Evolutionary conservation across 2,113 vertebrate species (phyloP), one percentile per base, ranked within the genome.

Genomic region (Colinus virginianus): DNA sequence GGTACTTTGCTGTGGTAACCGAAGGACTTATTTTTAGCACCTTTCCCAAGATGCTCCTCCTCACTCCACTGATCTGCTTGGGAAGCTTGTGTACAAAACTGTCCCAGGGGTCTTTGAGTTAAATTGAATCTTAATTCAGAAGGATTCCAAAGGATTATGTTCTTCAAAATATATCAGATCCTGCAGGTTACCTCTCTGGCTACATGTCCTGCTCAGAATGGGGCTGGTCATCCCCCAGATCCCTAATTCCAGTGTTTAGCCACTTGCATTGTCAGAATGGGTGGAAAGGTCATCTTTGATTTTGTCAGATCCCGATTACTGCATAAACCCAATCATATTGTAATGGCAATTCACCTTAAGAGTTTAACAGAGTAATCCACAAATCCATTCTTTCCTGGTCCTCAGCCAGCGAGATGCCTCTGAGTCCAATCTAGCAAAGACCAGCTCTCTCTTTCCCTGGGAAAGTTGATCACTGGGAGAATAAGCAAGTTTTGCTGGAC

Each of bases 1-100:
- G 85, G 81, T 90, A 34, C 81, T 97, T 96, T 96, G 94, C 97
- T 87, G 92, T 96, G 97, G 97, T 95, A 96, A 97, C 96, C 84
- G 6, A 63, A 63, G 70, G 68, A 56, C 14, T 84, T 97, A 94
- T 96, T 97, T 97, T 95, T 93, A 97, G 96, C 40, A 15, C 82
- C 87, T 95, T 90, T 93, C 95, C 92, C 96, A 46, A 93, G 93
- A 96, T 87, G 85, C 87, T 96, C 30, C 90, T 96, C 95, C 49
- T 11, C 51, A 51, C 81, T 82, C 30, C 61, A 8, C 1, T 6
- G 82, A 80, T 56, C 30, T 80, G 20, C 89, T 83, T 59, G 72
- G 87, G 82, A 92, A 96, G 81, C 48, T 67, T 72, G 11, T 62
- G 42, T 23, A 23, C 40, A 18, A 13, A 90, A 76, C 38, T 68